These are phyloP conservation scores for Gallinago jamesoni DNA, from an alignment of 2,113 vertebrate genomes.

Conservation along the genomic window DNA sequence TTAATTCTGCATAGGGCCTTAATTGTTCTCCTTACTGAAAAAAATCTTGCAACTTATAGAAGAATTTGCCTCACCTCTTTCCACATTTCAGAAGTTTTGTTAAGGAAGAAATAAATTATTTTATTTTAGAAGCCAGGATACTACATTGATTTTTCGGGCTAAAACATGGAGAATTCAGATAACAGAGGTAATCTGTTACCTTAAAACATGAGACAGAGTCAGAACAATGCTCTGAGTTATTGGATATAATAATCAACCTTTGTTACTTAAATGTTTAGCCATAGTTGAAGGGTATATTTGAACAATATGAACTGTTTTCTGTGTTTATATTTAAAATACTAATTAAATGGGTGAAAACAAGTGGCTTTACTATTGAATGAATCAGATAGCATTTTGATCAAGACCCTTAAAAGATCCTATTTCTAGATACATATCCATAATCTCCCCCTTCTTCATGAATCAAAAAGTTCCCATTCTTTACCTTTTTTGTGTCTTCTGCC, in stretches of 20 bases:
- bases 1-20: neutral
- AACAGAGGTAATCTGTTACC: neutral
- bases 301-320: neutral
- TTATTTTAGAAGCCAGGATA: neutral
- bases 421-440: neutral
- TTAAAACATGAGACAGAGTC: neutral
- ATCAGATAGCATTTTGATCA: neutral
- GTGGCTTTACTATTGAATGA: neutral
- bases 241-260: neutral
- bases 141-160: neutral
- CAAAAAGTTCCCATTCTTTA: constrained; percentile 4
- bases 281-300: neutral
- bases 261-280: neutral
- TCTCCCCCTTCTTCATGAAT: neutral
- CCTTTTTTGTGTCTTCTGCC: neutral
- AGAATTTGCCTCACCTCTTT: neutral
- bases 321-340: neutral
- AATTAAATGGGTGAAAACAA: neutral
- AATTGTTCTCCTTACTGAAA: neutral
- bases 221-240: neutral
- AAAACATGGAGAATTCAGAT: neutral
- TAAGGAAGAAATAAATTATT: neutral
- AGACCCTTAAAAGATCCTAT: neutral
- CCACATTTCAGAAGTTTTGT: neutral
- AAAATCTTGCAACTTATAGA: neutral